A percentile compares a stretch with the other conserved stretches of the same genome.
These are phyloP conservation scores for Itoplectis maculator DNA, from an alignment of 2,888 invertebrate species.

Conservation along the genomic window DNA sequence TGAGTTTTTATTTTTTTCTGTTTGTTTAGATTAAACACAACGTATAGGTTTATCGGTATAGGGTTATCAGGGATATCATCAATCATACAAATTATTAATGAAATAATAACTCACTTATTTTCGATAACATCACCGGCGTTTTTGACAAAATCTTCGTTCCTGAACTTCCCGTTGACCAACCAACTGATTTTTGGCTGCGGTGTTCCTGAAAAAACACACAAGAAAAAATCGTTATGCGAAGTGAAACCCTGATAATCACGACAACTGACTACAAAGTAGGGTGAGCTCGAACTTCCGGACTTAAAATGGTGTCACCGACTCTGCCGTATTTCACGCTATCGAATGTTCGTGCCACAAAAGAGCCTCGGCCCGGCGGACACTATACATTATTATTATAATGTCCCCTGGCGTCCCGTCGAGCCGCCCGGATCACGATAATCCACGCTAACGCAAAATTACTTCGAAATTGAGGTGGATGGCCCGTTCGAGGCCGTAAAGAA, in stretches of 20 bases:
- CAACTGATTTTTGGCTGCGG: slow-evolving; percentile 94
- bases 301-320: not conserved
- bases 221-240: too few relatives aligned
- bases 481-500: slow-evolving; percentile 50
- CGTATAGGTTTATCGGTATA: not conserved
- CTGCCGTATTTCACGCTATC: not conserved
- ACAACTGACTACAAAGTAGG: too few relatives aligned
- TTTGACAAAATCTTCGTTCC: slow-evolving; percentile 93
- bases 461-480: slow-evolving; percentile 61
- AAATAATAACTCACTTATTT: slow-evolving; percentile 87
- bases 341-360: slow-evolving; percentile 11
- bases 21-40: not conserved
- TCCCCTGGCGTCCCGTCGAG: not conserved
- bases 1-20: not conserved
- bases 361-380: slow-evolving; percentile 5
- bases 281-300: too few relatives aligned
- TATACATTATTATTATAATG: slow-evolving; percentile 40
- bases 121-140: slow-evolving; percentile 95
- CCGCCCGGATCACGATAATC: slow-evolving; percentile 57
- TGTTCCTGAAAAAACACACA: slow-evolving; percentile 87
- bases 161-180: slow-evolving; percentile 91
- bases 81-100: too few relatives aligned
- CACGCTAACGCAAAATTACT: slow-evolving; percentile 67
- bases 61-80: too few relatives aligned
- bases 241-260: too few relatives aligned